These are phyloP conservation scores for Lobophora halterata DNA, from an alignment of 2,888 invertebrate species.

Conservation along the genomic window DNA sequence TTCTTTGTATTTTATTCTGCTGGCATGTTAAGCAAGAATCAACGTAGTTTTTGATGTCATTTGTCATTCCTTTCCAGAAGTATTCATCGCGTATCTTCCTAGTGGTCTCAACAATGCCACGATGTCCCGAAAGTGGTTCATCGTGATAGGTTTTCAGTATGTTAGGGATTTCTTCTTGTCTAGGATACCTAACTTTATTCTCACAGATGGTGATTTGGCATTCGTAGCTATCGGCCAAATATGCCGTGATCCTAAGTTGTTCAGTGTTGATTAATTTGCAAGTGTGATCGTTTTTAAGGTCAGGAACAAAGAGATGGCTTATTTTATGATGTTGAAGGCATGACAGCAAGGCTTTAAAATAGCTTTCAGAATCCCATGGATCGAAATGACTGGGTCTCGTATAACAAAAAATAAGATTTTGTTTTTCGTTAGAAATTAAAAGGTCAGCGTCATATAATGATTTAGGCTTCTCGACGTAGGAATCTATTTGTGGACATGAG, in stretches of 20 bases:
- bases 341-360: conserved; percentile 36
- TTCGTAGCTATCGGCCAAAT: conserved; percentile 35
- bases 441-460: conserved; percentile 33
- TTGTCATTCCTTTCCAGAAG: conserved; percentile 42
- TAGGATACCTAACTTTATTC: conserved; percentile 31
- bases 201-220: conserved; percentile 36
- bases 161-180: conserved; percentile 32
- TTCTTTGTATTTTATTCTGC: conserved; percentile 39
- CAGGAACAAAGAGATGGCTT: conserved; percentile 29
- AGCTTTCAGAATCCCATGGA: conserved; percentile 39
- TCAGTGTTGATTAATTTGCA: conserved; percentile 23
- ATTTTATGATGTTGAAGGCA: conserved; percentile 33
- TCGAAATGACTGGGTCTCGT: conserved; percentile 31
- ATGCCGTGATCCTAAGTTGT: conserved; percentile 34
- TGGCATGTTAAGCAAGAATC: conserved; percentile 35
- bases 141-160: conserved; percentile 40
- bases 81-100: conserved; percentile 38
- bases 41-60: conserved; percentile 37
- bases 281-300: conserved; percentile 31
- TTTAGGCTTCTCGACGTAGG: conserved; percentile 31
- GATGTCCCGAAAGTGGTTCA: conserved; percentile 39
- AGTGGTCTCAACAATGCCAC: conserved; percentile 38
- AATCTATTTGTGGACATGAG: conserved; percentile 30
- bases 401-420: conserved; percentile 28
- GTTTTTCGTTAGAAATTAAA: conserved; percentile 32